Conservation (phyloP, 2,888 invertebrate genomes). For the Belgica antarctica region DNA sequence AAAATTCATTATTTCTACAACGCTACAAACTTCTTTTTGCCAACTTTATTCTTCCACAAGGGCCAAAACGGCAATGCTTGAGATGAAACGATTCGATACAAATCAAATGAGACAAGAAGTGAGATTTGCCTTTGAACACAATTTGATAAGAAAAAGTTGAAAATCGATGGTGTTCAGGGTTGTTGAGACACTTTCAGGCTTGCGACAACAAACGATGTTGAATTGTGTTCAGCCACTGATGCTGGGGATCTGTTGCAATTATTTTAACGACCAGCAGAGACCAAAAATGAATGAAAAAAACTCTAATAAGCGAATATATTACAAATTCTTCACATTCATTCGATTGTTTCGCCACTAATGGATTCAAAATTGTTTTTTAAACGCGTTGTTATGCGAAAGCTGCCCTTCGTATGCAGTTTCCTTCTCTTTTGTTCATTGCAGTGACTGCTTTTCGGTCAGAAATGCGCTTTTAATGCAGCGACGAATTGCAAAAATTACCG, state of each 20-base stretch:
- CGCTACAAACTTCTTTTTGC: too few species aligned
- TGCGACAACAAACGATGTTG: background rate
- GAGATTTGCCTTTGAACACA: background rate
- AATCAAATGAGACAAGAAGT: constrained; percentile 28
- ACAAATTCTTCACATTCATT: constrained; percentile 44
- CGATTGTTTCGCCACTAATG: constrained; percentile 43
- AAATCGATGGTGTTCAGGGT: background rate
- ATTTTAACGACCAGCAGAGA: constrained; percentile 20
- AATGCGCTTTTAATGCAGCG: background rate
- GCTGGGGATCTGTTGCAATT: background rate
- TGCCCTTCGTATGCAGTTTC: constrained; percentile 41
- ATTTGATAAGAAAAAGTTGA: constrained; percentile 2
- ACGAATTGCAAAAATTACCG: background rate
- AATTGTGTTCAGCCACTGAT: background rate
- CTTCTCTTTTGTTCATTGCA: constrained; percentile 22
- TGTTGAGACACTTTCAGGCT: background rate
- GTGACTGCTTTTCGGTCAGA: background rate
- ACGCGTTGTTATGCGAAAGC: constrained; percentile 24
- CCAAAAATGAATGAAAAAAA: constrained; percentile 1
- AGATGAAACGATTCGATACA: constrained; percentile 29
- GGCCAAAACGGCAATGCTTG: background rate
- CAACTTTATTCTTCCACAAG: constrained; percentile 7
- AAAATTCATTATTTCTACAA: too few species aligned
- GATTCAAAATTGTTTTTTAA: constrained; percentile 44
- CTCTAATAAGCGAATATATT: constrained; percentile 42